A percentile compares a stretch with the other conserved stretches of the same genome.
Conservation (phyloP, 2,113 vertebrate species). For the Salvelinus fontinalis region DNA sequence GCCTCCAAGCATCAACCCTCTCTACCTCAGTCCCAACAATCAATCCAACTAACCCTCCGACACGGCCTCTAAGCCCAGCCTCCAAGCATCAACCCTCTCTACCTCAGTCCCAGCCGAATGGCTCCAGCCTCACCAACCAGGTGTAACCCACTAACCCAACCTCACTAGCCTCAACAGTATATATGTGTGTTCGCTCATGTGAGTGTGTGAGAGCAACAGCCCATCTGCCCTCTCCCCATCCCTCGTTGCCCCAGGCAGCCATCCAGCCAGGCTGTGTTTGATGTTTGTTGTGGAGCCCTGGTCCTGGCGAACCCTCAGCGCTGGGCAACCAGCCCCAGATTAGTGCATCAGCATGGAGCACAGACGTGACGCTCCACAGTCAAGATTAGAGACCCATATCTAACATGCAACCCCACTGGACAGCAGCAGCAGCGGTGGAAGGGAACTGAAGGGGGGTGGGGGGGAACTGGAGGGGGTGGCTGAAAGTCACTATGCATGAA, state of each 20-base stretch:
- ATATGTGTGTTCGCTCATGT: too few relatives aligned
- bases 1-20: background rate
- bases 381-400: background rate
- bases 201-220: background rate
- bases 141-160: too few relatives aligned
- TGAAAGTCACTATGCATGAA: too few relatives aligned
- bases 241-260: too few relatives aligned
- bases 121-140: background rate
- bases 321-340: background rate
- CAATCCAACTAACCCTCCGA: too few relatives aligned
- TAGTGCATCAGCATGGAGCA: background rate
- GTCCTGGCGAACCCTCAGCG: background rate
- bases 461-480: too few relatives aligned
- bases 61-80: background rate
- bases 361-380: background rate
- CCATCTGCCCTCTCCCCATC: background rate
- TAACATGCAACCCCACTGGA: background rate
- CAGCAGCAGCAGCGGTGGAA: background rate
- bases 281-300: conserved; percentile 11
- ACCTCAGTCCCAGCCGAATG: background rate
- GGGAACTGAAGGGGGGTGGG: too few relatives aligned
- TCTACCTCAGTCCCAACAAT: too few relatives aligned
- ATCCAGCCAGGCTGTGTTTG: background rate
- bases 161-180: too few relatives aligned
- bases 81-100: too few relatives aligned